Conservation (phyloP, 2,113 vertebrate species). For the Embiotoca jacksoni region DNA sequence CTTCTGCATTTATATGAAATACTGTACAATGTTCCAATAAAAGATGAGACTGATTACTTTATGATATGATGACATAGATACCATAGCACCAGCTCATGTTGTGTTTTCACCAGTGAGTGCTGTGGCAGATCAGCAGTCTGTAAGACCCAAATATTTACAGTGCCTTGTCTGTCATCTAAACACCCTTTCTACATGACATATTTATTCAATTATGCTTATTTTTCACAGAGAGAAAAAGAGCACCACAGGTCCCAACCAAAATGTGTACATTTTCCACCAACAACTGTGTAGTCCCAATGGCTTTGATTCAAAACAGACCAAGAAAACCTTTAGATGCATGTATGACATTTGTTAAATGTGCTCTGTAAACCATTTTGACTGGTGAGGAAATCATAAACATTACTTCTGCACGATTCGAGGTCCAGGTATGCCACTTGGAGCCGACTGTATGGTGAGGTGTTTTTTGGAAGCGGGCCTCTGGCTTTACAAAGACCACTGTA, state of each 20-base stretch:
- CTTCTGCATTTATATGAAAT: not conserved
- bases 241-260: slow-evolving; percentile 48
- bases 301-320: slow-evolving; percentile 76
- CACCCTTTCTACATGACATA: slow-evolving; percentile 65
- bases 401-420: slow-evolving; percentile 53
- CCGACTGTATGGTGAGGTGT: slow-evolving; percentile 44
- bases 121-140: slow-evolving; percentile 36
- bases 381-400: slow-evolving; percentile 72
- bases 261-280: slow-evolving; percentile 71
- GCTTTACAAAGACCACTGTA: slow-evolving; percentile 56
- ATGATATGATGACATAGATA: slow-evolving; percentile 16
- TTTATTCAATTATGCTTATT: slow-evolving; percentile 76
- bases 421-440: slow-evolving; percentile 66
- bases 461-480: slow-evolving; percentile 55
- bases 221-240: slow-evolving; percentile 66
- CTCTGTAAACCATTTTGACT: slow-evolving; percentile 68
- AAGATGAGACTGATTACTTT: slow-evolving; percentile 1
- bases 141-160: slow-evolving; percentile 77
- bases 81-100: not conserved
- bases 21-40: not conserved
- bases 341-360: slow-evolving; percentile 73
- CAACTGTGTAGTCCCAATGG: slow-evolving; percentile 36
- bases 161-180: slow-evolving; percentile 72
- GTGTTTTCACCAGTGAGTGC: slow-evolving; percentile 22
- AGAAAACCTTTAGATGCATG: slow-evolving; percentile 52